Conservation (phyloP, 2,113 vertebrate genomes). For the Leucosticte australis region DNA sequence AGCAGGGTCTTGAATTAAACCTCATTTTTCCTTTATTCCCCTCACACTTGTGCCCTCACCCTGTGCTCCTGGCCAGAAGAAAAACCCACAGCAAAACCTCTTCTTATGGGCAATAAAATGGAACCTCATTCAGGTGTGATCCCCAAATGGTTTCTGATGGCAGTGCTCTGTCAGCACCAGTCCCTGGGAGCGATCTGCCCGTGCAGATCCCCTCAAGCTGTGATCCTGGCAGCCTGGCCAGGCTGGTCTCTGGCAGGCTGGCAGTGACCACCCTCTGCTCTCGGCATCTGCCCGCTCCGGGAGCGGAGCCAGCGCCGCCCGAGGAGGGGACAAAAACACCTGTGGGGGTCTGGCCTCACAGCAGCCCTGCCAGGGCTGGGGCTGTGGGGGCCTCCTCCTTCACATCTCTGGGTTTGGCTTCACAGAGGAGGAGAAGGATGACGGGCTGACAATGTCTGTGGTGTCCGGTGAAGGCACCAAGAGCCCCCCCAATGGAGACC, state of each 20-base stretch:
- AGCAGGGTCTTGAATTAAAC: not conserved
- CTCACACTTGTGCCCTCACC: not conserved
- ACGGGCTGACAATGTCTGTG: slow-evolving; percentile 24
- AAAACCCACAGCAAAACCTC: not conserved
- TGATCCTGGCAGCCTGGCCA: not conserved
- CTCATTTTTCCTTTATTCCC: not conserved
- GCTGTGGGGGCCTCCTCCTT: not conserved
- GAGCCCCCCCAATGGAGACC: slow-evolving; percentile 48
- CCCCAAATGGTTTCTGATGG: not conserved
- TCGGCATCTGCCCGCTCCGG: accelerated
- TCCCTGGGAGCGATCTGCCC: not conserved
- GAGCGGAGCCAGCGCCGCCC: not conserved
- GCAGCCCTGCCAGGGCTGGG: accelerated
- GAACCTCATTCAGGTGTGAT: not conserved
- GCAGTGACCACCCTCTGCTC: not conserved
- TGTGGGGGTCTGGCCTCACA: not conserved
- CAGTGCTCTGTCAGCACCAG: not conserved
- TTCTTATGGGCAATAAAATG: not conserved
- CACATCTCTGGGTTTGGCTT: not conserved
- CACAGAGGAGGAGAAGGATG: slow-evolving; percentile 70
- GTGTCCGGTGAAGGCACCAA: slow-evolving; percentile 56
- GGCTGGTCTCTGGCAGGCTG: not conserved
- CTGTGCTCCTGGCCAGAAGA: not conserved
- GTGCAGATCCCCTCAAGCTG: not conserved
- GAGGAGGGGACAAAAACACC: accelerated